Conservation (phyloP, 1,140 invertebrate genomes). For the Drosophila repletoides region DNA sequence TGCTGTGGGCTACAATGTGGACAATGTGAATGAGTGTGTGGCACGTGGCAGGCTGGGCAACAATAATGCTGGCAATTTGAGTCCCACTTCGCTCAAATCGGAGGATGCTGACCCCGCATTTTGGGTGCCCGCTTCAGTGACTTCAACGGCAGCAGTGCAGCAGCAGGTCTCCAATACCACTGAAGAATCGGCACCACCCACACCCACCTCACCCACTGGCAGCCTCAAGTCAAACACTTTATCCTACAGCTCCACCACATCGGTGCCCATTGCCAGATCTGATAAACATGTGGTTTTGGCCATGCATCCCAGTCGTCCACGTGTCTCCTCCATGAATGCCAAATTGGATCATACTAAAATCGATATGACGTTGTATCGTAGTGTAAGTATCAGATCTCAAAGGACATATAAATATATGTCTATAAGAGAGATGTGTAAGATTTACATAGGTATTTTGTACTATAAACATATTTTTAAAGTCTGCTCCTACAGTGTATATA, state of each 20-base stretch:
- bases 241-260: conserved; percentile 70
- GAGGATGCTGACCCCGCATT: conserved; percentile 81
- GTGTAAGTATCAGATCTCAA: conserved; percentile 48
- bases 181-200: conserved; percentile 83
- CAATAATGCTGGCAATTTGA: conserved; percentile 74
- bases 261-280: conserved; percentile 82
- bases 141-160: conserved; percentile 50
- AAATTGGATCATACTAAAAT: conserved; percentile 85
- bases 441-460: background rate
- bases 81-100: conserved; percentile 73
- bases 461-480: background rate
- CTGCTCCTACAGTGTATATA: no score
- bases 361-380: conserved; percentile 84
- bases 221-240: conserved; percentile 78
- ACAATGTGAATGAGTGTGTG: conserved; percentile 76
- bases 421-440: no score
- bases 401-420: background rate
- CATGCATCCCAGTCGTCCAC: conserved; percentile 79
- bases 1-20: conserved; percentile 76
- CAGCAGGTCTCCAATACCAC: conserved; percentile 69
- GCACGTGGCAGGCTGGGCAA: conserved; percentile 49
- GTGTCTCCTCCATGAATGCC: conserved; percentile 83
- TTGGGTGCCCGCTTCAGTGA: conserved; percentile 82
- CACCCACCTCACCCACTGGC: conserved; percentile 82
- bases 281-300: conserved; percentile 84